These are phyloP conservation scores for Brachionus calyciflorus DNA, from an alignment of 1,140 invertebrate species.

Conservation along the genomic window DNA sequence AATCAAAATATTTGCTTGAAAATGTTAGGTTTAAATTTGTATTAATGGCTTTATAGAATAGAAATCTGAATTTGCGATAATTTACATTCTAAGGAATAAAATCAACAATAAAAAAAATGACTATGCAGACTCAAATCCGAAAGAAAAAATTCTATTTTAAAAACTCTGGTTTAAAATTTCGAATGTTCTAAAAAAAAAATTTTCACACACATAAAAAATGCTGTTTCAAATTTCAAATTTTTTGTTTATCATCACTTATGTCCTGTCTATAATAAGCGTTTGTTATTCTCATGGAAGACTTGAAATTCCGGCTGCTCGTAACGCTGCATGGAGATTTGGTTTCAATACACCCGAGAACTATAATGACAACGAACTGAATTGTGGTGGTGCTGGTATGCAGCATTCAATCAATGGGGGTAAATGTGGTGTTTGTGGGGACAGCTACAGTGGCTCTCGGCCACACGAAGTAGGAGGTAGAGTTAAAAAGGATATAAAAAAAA, in stretches of 20 bases:
- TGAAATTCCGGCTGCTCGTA: slow-evolving; percentile 84
- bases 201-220: neutral
- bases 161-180: slow-evolving; percentile 2
- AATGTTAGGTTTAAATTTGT: neutral
- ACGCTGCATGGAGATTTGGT: slow-evolving; percentile 88
- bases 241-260: neutral
- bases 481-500: neutral
- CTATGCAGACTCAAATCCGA: neutral
- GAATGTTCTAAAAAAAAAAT: neutral
- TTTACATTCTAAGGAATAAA: slow-evolving; percentile 16
- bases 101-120: neutral
- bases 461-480: slow-evolving; percentile 7
- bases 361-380: slow-evolving; percentile 80
- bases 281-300: slow-evolving; percentile 71
- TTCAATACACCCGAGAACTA: slow-evolving; percentile 88
- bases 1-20: slow-evolving; percentile 32
- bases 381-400: slow-evolving; percentile 71
- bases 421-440: slow-evolving; percentile 62
- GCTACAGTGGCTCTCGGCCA: slow-evolving; percentile 48
- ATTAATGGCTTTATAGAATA: neutral
- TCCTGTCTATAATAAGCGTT: neutral
- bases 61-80: slow-evolving; percentile 2
- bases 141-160: neutral
- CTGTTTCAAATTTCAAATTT: neutral
- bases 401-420: slow-evolving; percentile 53